Evolutionary conservation across 2,797 vertebrate genomes (phyloP), one percentile per base, ranked within the genome.

Genomic region (Sparus aurata): DNA sequence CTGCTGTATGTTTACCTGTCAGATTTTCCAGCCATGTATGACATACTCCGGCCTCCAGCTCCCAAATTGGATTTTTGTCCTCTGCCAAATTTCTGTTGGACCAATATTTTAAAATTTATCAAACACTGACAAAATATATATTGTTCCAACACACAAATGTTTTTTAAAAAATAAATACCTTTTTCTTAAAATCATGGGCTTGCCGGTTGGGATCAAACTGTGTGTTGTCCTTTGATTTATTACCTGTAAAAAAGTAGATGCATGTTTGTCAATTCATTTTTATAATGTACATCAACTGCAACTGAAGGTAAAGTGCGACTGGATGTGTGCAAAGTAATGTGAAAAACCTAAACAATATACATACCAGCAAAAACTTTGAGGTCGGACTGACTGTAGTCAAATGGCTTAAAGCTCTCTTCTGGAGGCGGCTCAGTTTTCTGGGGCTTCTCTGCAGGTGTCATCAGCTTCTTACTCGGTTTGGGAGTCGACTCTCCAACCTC

Each of bases 311-410:
- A 78, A 66, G 15, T 17, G 60, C 69, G n/a, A 0, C 3, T 12
- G n/a, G 7, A 49, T 65, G n/a, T n/a, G 18, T 66, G 12, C 3
- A 41, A 13, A 50, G 7, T 27, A 7, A 52, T 52, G 2, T 8
- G 53, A 57, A 52, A 45, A 50, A 41, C 41, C 9, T 38, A 11
- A 16, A 17, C 15, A 10, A 53, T 4, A 64, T 55, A 0, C 82
- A 38, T 90, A 99, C 98, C 98, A 43, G 97, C 93, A 89, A 99
- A 99, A 73, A 96, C 94, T 88, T 95, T 96, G 82, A 99, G 95
- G 88, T 97, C 94, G 3, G 97, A 96, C 82, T 97, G 96, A 91
- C 95, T 97, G 93, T 99, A 99, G 94, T 99, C 97, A 1, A 96
- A 99, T 4, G 98, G 96, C 5, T 93, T 96, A 63, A 99, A 98